These are phyloP conservation scores for Laspeyria flexula DNA, from an alignment of 2,888 invertebrate genomes.

Conservation along the genomic window DNA sequence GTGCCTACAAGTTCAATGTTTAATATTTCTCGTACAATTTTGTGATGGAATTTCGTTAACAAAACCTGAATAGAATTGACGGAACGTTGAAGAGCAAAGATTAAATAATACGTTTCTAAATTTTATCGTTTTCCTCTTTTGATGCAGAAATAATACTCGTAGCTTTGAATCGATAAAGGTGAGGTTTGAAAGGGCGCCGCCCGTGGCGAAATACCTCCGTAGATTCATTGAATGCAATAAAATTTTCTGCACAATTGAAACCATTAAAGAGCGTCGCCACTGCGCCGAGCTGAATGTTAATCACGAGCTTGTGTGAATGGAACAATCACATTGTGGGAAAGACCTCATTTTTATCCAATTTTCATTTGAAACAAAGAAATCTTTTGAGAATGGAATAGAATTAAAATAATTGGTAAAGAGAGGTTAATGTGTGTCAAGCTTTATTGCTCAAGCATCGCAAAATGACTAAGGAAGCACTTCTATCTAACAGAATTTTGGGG, in stretches of 20 bases:
- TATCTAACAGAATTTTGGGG: no score
- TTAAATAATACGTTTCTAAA: conserved; percentile 19
- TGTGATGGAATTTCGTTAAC: background rate
- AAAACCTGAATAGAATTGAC: background rate
- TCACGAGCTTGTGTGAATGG: conserved; percentile 78
- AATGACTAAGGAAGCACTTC: no score
- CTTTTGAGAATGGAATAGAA: conserved; percentile 35
- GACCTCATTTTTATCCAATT: conserved; percentile 64
- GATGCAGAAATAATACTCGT: conserved; percentile 46
- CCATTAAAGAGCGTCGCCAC: conserved; percentile 78
- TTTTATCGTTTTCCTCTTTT: conserved; percentile 40
- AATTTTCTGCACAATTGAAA: conserved; percentile 84
- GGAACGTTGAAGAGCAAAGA: background rate
- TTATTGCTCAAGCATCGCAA: no score
- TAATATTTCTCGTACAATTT: background rate
- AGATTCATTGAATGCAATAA: conserved; percentile 81
- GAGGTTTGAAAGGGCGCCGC: conserved; percentile 62
- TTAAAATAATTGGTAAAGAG: conserved; percentile 42
- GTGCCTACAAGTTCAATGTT: background rate
- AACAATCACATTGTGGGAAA: conserved; percentile 76
- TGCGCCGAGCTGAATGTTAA: conserved; percentile 76
- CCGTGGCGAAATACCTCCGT: conserved; percentile 63
- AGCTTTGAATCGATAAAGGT: conserved; percentile 62
- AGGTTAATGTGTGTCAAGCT: no score
- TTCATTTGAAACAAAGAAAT: conserved; percentile 60